Evolutionary conservation across 2,113 vertebrate genomes (phyloP), one percentile per base, ranked within the genome.

Genomic region (Vidua macroura): DNA sequence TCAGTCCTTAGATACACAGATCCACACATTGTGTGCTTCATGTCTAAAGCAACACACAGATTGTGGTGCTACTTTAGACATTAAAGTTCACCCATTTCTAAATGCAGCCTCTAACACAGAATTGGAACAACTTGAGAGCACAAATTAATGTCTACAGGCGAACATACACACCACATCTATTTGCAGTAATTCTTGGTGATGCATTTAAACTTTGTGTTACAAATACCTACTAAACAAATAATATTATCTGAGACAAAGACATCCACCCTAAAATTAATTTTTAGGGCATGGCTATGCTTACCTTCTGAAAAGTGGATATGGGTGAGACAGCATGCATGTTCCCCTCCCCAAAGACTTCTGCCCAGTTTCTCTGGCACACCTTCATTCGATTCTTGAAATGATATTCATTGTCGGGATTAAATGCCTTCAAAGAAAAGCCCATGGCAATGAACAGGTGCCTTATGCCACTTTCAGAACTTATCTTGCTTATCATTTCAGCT

Each of bases 341-440:
- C 68, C 99, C 99, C 30, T 99, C 99, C 90, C 99, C 99, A 67
- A 99, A 99, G 69, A 99, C 98, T 83, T 99, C 99, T 18, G 98
- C 98, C 99, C 99, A 99, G 97, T 99, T 99, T 96, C 99, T 99
- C 94, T 99, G 99, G 95, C 98, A 99, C 3, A 98, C 97, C 97
- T 99, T 99, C 99, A 99, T 99, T 91, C 99, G 98, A 91, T 99
- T 99, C 98, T 99, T 99, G 97, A 99, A 99, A 96, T 99, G 99
- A 97, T 99, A 99, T 94, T 99, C 99, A 28, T 99, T 99, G 96
- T 99, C 99, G 2, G 99, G 99, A 96, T 99, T 99, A 92, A 99
- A 99, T 56, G 99, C 99, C 99, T 99, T 94, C 39, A 96, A 95
- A 87, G 72, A 86, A 90, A 75, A 83, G 31, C 35, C 58, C 92